Percentiles rank a stretch among this genome's conserved stretches.
Conservation (phyloP, 2,888 invertebrate genomes). For the Sesia bembeciformis region DNA sequence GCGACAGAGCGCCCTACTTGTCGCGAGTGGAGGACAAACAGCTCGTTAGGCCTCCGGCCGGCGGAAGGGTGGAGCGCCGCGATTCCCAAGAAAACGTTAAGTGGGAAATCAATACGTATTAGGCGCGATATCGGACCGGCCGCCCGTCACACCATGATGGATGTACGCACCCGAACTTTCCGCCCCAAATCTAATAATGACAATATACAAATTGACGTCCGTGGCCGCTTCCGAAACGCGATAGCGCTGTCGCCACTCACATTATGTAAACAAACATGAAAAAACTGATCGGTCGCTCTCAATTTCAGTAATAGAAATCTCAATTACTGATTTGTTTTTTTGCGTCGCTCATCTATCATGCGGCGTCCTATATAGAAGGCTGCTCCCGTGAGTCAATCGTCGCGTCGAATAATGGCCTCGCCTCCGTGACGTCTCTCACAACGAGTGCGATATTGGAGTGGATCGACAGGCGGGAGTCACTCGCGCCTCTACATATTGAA, state of each 20-base stretch:
- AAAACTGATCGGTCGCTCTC: slow-evolving; percentile 55
- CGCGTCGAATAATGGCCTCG: slow-evolving; percentile 58
- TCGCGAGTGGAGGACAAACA: slow-evolving; percentile 68
- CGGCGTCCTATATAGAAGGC: slow-evolving; percentile 37
- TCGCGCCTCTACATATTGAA: slow-evolving; percentile 68
- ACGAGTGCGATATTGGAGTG: slow-evolving; percentile 65
- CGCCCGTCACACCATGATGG: slow-evolving; percentile 70
- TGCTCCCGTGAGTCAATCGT: slow-evolving; percentile 58
- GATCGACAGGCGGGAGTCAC: slow-evolving; percentile 66
- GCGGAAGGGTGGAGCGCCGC: slow-evolving; percentile 70
- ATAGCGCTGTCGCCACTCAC: slow-evolving; percentile 62
- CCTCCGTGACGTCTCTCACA: slow-evolving; percentile 50
- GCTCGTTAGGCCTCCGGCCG: slow-evolving; percentile 62
- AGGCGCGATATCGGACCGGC: slow-evolving; percentile 70
- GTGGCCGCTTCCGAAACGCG: slow-evolving; percentile 64
- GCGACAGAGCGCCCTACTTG: slow-evolving; percentile 35
- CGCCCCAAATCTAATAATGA: slow-evolving; percentile 68
- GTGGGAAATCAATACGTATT: slow-evolving; percentile 75
- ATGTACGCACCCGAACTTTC: slow-evolving; percentile 69
- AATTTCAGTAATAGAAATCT: slow-evolving; percentile 71
- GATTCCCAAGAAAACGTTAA: slow-evolving; percentile 71
- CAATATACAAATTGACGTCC: slow-evolving; percentile 74
- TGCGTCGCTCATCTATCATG: slow-evolving; percentile 65
- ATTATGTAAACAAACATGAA: slow-evolving; percentile 69
- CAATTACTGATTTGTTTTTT: slow-evolving; percentile 70